Percentiles rank a stretch among this genome's conserved stretches.
Evolutionary conservation across 2,797 vertebrate genomes (phyloP).

Genomic region (Oreonectes daqikongensis): DNA sequence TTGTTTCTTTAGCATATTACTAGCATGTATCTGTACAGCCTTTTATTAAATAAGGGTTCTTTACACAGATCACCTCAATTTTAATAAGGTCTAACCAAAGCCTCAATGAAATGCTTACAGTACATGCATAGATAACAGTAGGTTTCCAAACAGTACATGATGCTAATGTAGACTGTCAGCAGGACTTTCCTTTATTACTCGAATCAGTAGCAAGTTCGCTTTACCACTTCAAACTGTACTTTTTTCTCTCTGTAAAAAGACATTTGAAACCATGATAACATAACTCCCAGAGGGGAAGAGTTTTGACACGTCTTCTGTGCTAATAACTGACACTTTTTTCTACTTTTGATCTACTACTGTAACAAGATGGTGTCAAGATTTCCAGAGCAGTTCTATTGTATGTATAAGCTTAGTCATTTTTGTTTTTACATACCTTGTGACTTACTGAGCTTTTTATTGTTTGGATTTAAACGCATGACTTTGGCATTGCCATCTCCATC

Average conservation of each 20-base stretch:
- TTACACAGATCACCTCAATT: background rate
- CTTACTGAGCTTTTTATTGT: background rate
- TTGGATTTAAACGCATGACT: background rate
- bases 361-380: background rate
- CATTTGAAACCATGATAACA: slow-evolving; percentile 2
- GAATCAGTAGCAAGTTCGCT: background rate
- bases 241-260: slow-evolving; percentile 5
- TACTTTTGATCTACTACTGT: slow-evolving; percentile 1
- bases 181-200: background rate
- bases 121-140: background rate
- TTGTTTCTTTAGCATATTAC: too few species aligned
- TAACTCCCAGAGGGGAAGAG: background rate
- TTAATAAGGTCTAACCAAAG: background rate
- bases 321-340: background rate
- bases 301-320: background rate
- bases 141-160: background rate
- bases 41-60: too few species aligned
- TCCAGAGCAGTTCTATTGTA: background rate
- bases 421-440: background rate
- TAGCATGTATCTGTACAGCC: too few species aligned
- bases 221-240: slow-evolving; percentile 2
- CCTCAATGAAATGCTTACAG: background rate
- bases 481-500: background rate
- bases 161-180: background rate
- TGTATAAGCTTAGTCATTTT: background rate